Percentiles rank a stretch among this genome's conserved stretches.
phyloP scores from a whole-genome alignment of 2,888 invertebrate species.

The Rhagonycha lutea region DNA sequence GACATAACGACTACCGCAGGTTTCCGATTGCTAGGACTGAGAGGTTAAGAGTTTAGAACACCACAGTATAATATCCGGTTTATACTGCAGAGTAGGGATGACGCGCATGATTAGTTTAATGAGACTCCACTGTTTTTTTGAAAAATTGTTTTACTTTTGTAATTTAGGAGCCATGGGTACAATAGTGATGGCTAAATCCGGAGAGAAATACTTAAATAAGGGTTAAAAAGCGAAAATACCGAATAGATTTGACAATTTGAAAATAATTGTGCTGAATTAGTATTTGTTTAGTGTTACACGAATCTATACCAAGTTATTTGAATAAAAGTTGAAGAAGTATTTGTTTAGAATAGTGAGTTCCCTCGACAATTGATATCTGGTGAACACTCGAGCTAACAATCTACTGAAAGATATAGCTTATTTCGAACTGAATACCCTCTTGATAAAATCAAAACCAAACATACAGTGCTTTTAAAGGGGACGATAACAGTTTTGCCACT shows the following conservation, averaged over 20 bases:
- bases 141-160: too few relatives aligned
- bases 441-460: slow-evolving; percentile 31
- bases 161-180: too few relatives aligned
- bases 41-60: too few relatives aligned
- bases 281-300: not conserved
- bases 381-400: slow-evolving; percentile 17
- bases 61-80: too few relatives aligned
- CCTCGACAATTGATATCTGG: slow-evolving; percentile 13
- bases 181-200: too few relatives aligned
- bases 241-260: not conserved
- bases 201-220: too few relatives aligned
- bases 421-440: slow-evolving; percentile 26
- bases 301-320: not conserved
- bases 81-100: too few relatives aligned
- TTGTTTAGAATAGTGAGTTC: not conserved
- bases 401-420: slow-evolving; percentile 20
- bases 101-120: too few relatives aligned
- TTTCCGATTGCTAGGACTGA: too few relatives aligned
- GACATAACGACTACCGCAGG: too few relatives aligned
- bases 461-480: slow-evolving; percentile 7
- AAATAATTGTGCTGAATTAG: not conserved
- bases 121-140: too few relatives aligned
- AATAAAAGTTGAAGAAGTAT: not conserved
- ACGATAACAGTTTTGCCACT: slow-evolving; percentile 4
- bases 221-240: too few relatives aligned